These are phyloP conservation scores for Phrixothrix hirtus DNA, from an alignment of 2,888 invertebrate species.

Conservation along the genomic window DNA sequence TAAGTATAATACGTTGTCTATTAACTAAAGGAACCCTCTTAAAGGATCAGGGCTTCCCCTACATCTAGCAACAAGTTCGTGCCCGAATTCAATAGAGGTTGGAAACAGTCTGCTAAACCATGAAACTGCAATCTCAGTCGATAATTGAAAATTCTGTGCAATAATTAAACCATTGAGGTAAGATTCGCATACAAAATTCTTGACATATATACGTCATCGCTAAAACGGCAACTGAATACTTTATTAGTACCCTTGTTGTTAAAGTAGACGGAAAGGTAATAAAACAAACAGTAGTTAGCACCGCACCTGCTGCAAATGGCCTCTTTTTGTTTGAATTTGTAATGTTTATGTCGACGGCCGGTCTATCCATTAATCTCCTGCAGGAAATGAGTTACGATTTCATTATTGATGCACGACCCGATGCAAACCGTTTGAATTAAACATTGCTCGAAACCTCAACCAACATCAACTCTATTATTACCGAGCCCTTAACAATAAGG, in stretches of 20 bases:
- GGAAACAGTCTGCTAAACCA: no score
- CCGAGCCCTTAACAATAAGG: no score
- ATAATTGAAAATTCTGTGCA: no score
- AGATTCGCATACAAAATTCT: neutral
- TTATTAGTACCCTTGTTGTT: slow-evolving; percentile 22
- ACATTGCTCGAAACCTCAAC: slow-evolving; percentile 8
- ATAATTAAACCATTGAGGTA: no score
- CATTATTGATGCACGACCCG: slow-evolving; percentile 41
- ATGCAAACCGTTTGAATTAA: slow-evolving; percentile 14
- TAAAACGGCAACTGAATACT: slow-evolving; percentile 24
- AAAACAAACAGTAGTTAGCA: slow-evolving; percentile 29
- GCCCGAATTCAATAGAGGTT: no score
- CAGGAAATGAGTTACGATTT: slow-evolving; percentile 47
- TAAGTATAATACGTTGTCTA: no score
- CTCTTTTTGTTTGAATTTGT: slow-evolving; percentile 47
- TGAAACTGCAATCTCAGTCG: no score
- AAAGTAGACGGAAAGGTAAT: slow-evolving; percentile 29
- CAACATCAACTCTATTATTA: neutral
- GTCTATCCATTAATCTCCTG: slow-evolving; percentile 47
- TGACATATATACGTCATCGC: slow-evolving; percentile 6
- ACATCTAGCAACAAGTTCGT: no score
- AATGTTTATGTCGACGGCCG: slow-evolving; percentile 49
- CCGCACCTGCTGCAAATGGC: slow-evolving; percentile 44
- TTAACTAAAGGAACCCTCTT: no score
- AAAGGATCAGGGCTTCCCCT: no score